Percentiles rank a stretch among this genome's conserved stretches.
Evolutionary conservation across 92 coral and sea anemone species (phyloP).

Genomic region (Palythoa grandis): DNA sequence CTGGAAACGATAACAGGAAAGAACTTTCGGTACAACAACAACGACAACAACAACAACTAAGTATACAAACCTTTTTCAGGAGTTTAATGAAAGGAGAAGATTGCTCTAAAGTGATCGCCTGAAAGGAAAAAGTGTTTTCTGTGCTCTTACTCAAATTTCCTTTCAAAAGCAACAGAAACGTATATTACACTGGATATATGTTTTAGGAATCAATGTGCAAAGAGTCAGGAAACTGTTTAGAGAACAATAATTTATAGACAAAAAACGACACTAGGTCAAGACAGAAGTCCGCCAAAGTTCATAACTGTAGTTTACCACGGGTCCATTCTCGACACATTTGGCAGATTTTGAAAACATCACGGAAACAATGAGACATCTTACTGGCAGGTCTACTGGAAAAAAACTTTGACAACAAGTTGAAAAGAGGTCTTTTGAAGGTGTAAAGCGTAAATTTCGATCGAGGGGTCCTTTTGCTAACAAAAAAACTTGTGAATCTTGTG

Average conservation of each 20-base stretch:
- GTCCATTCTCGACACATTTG: not conserved
- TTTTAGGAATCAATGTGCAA: not conserved
- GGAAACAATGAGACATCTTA: too few relatives aligned
- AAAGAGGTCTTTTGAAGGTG: too few relatives aligned
- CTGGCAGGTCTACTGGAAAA: too few relatives aligned
- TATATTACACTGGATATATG: not conserved
- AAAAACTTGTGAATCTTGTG: too few relatives aligned
- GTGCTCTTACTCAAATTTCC: not conserved
- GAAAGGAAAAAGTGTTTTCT: not conserved
- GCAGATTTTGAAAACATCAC: too few relatives aligned
- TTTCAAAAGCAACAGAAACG: not conserved
- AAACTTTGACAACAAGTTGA: too few relatives aligned
- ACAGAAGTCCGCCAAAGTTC: too few relatives aligned
- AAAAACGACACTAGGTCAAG: too few relatives aligned
- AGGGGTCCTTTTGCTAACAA: too few relatives aligned
- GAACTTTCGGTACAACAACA: not conserved
- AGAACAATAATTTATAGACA: too few relatives aligned
- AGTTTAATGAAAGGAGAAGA: conserved; percentile 66
- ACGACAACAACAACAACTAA: not conserved
- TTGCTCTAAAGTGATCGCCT: conserved; percentile 37
- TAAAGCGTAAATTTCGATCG: too few relatives aligned
- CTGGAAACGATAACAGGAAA: not conserved
- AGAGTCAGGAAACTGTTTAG: too few relatives aligned
- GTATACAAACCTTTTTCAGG: conserved; percentile 58
- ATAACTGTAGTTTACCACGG: not conserved